phyloP scores from a whole-genome alignment of 2,888 invertebrate genomes.

The Hedya salicella region DNA sequence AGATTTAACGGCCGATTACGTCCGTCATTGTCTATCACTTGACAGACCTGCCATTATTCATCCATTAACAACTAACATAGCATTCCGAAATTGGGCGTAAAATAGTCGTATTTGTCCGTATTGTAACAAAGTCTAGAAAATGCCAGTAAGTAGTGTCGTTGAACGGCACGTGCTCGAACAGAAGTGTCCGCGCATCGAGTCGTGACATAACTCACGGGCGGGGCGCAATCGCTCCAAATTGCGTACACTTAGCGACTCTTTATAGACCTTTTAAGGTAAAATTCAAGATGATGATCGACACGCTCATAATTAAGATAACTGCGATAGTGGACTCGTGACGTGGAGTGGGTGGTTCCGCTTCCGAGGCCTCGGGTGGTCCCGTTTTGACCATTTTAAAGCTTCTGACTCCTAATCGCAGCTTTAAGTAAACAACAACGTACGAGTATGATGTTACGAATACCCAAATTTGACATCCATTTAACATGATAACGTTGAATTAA shows the following conservation, averaged over 20 bases:
- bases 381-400: slow-evolving; percentile 59
- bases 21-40: too few relatives aligned
- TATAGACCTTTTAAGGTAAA: slow-evolving; percentile 83
- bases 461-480: neutral
- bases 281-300: slow-evolving; percentile 84
- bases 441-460: neutral
- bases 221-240: slow-evolving; percentile 74
- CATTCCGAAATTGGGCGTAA: too few relatives aligned
- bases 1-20: too few relatives aligned
- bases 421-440: slow-evolving; percentile 10
- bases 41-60: too few relatives aligned
- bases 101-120: too few relatives aligned
- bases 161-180: slow-evolving; percentile 55
- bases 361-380: slow-evolving; percentile 77
- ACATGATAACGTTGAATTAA: slow-evolving; percentile 29
- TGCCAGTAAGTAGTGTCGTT: slow-evolving; percentile 18
- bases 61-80: too few relatives aligned
- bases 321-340: slow-evolving; percentile 77
- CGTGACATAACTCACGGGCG: slow-evolving; percentile 72
- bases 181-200: slow-evolving; percentile 75
- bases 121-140: slow-evolving; percentile 21
- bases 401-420: slow-evolving; percentile 48
- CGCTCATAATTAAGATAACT: slow-evolving; percentile 83
- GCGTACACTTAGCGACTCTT: slow-evolving; percentile 82
- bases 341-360: slow-evolving; percentile 82